These are phyloP conservation scores for Tyto alba DNA, from an alignment of 2,113 vertebrate genomes.

Conservation along the genomic window DNA sequence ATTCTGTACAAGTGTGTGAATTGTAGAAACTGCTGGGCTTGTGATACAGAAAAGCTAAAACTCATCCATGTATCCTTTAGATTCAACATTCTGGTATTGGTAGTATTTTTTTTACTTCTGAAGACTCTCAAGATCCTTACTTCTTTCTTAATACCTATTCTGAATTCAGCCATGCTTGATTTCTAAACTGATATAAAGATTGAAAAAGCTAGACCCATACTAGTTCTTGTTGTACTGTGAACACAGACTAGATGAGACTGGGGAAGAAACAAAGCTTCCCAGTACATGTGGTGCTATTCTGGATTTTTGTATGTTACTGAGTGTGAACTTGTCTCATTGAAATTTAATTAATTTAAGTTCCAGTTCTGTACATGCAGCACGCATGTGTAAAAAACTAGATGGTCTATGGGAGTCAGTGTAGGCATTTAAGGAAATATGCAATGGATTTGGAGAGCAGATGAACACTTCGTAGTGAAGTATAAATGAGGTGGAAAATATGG, in stretches of 20 bases:
- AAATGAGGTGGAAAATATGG: conserved; percentile 13
- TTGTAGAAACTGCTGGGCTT: not conserved
- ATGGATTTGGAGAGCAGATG: not conserved
- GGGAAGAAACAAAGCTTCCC: not conserved
- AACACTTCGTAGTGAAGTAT: not conserved
- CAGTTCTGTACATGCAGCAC: not conserved
- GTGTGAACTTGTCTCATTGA: not conserved
- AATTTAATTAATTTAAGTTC: not conserved
- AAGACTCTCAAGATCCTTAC: not conserved
- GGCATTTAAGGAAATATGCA: not conserved
- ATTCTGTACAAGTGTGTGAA: not conserved
- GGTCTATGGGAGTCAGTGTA: not conserved
- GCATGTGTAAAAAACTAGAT: not conserved
- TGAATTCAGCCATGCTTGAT: not conserved
- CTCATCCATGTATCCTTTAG: accelerated
- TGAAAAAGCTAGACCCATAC: not conserved
- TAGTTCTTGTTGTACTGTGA: too few relatives aligned
- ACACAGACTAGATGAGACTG: not conserved
- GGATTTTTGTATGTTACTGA: not conserved
- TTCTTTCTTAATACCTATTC: not conserved
- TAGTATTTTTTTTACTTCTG: not conserved
- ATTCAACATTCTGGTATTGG: not conserved
- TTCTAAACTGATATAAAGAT: not conserved
- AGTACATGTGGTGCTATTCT: not conserved
- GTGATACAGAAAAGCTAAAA: not conserved